Conservation (phyloP, 53 echinoderm and acorn worm genomes). For the Apostichopus leukothele region DNA sequence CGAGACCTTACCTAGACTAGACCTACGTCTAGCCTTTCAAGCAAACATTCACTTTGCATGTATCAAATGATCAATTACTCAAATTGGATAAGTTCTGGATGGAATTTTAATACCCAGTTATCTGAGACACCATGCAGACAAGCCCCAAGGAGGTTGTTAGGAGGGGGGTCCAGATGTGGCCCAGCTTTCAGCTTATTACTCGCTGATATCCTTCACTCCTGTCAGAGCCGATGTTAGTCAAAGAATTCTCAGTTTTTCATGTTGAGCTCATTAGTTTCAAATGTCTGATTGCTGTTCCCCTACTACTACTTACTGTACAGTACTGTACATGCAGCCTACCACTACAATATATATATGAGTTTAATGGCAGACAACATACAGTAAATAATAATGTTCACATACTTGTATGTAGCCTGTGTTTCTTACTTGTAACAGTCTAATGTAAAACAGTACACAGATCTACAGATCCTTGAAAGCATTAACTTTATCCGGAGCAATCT, state of each 20-base stretch:
- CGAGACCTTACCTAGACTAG: background rate
- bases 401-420: too few relatives aligned
- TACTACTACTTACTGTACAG: too few relatives aligned
- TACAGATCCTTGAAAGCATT: too few relatives aligned
- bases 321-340: too few relatives aligned
- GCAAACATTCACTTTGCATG: background rate
- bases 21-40: background rate
- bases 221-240: slow-evolving; percentile 24
- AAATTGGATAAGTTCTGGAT: slow-evolving; percentile 17
- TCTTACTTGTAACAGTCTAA: too few relatives aligned
- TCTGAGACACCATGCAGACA: slow-evolving; percentile 45
- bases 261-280: slow-evolving; percentile 27
- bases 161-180: slow-evolving; percentile 24
- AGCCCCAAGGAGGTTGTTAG: slow-evolving; percentile 10
- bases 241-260: background rate
- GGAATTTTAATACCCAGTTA: slow-evolving; percentile 42
- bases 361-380: too few relatives aligned
- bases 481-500: too few relatives aligned
- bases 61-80: slow-evolving; percentile 35
- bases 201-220: slow-evolving; percentile 17
- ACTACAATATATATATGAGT: too few relatives aligned
- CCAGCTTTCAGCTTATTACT: slow-evolving; percentile 16
- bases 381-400: too few relatives aligned
- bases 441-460: too few relatives aligned
- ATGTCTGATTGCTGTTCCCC: too few relatives aligned